Evolutionary conservation across 1,140 invertebrate genomes (phyloP), one percentile per base, ranked within the genome.

Genomic region (Hetaerina americana): DNA sequence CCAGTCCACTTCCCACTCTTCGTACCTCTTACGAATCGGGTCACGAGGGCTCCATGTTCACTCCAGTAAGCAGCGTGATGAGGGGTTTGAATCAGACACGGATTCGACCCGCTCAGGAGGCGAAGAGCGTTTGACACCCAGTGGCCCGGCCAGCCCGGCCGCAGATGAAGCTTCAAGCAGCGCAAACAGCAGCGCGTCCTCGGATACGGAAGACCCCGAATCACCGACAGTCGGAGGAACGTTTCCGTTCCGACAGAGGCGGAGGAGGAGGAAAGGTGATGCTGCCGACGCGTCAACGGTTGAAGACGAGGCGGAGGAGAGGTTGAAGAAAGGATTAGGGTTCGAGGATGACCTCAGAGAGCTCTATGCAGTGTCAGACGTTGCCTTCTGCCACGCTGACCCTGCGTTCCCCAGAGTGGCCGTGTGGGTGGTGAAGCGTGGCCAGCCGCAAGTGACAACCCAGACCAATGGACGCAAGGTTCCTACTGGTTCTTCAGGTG

Each of bases 41-140:
- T 72, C 66, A 74, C 25, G 74, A 76, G 66, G 67, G 75, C 26
- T 29, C 66, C 0, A 31, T 26, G 67, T 28, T 66, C n/a, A 28
- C 27, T 15, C 15, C 69, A 31, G 15, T 18, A 68, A 68, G 12
- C 29, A 40, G 0, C 26, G 22, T 28, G 80, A 81, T 70, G 81
- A 82, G 74, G 81, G 81, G 5, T 82, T 82, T 74, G 81, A 82
- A 75, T 81, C 80, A 8, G 80, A 74, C 69, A 79, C 79, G 15
- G 69, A 73, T 5, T 77, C 75, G 10, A 70, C 75, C n/a, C 72
- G 73, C 27, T 72, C 71, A 27, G 15, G 70, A 68, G 70, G 22
- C 5, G 40, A 71, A 27, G 24, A 22, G 2, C 22, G 12, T 0
- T 28, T 26, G 0, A 40, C n/a, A 24, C 68, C 24, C 3, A 25